A percentile compares a stretch with the other conserved stretches of the same genome.
These are phyloP conservation scores for Chelonoidis abingdonii DNA, from an alignment of 2,113 vertebrate genomes.

Conservation along the genomic window DNA sequence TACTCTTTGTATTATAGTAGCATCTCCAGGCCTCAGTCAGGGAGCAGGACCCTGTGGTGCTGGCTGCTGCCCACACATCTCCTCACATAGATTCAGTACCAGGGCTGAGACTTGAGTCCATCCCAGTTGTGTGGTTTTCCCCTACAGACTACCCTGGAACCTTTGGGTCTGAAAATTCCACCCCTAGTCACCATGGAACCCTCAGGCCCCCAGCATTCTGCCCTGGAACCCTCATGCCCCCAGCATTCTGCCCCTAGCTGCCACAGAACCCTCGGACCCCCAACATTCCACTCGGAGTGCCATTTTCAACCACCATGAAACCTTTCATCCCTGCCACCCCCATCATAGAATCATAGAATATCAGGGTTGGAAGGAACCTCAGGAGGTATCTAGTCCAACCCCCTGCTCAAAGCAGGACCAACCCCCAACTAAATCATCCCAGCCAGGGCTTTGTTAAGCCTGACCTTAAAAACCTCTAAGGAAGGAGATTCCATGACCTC, in stretches of 20 bases:
- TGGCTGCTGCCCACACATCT: not conserved
- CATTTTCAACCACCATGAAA: not conserved
- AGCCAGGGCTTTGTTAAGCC: no score
- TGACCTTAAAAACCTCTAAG: no score
- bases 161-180: not conserved
- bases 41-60: not conserved
- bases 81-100: not conserved
- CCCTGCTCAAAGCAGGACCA: no score
- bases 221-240: no score
- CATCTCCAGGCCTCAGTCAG: not conserved
- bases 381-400: no score
- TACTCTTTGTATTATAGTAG: not conserved
- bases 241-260: not conserved
- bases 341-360: not conserved
- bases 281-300: no score
- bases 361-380: no score
- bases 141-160: not conserved
- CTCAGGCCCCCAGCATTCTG: not conserved
- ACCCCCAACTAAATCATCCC: no score
- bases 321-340: not conserved
- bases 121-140: not conserved
- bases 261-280: not conserved
- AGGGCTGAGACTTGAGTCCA: not conserved
- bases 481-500: no score
- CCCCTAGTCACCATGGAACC: not conserved